These are phyloP conservation scores for Physocephala rufipes DNA, from an alignment of 2,888 invertebrate genomes.

Conservation along the genomic window DNA sequence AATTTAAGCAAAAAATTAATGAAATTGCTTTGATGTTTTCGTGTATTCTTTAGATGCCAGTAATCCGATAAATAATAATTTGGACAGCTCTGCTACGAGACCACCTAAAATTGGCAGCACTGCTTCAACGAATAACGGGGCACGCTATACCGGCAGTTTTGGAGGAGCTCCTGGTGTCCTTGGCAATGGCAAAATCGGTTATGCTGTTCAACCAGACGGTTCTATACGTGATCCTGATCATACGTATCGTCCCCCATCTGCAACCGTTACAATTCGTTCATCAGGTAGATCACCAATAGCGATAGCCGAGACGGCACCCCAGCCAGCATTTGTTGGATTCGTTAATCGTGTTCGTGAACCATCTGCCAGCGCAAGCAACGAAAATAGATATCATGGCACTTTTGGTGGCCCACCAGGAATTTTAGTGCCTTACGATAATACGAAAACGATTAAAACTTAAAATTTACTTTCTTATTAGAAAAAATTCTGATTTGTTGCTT, in stretches of 20 bases:
- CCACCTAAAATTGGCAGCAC: constrained; percentile 31
- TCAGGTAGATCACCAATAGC: background rate
- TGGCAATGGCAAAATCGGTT: constrained; percentile 49
- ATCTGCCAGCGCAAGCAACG: constrained; percentile 28
- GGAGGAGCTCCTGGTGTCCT: constrained; percentile 55
- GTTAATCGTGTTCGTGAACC: constrained; percentile 36
- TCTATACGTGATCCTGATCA: constrained; percentile 46
- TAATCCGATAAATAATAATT: background rate
- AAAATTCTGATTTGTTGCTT: no score
- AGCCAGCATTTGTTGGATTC: constrained; percentile 22
- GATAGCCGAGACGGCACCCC: constrained; percentile 2
- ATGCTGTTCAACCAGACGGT: constrained; percentile 48
- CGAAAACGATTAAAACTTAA: constrained; percentile 43
- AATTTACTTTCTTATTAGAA: constrained; percentile 1
- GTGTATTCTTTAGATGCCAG: background rate
- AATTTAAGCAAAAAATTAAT: constrained; percentile 10
- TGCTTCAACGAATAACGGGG: constrained; percentile 19
- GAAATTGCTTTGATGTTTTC: background rate
- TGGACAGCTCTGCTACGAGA: constrained; percentile 22
- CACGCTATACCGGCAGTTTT: constrained; percentile 61
- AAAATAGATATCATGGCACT: constrained; percentile 52
- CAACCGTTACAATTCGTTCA: background rate
- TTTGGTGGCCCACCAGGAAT: constrained; percentile 65
- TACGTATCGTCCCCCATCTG: constrained; percentile 34
- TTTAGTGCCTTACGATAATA: constrained; percentile 61